Evolutionary conservation across 2,797 vertebrate genomes (phyloP), one percentile per base, ranked within the genome.

Genomic region (Neopelma chrysocephalum): DNA sequence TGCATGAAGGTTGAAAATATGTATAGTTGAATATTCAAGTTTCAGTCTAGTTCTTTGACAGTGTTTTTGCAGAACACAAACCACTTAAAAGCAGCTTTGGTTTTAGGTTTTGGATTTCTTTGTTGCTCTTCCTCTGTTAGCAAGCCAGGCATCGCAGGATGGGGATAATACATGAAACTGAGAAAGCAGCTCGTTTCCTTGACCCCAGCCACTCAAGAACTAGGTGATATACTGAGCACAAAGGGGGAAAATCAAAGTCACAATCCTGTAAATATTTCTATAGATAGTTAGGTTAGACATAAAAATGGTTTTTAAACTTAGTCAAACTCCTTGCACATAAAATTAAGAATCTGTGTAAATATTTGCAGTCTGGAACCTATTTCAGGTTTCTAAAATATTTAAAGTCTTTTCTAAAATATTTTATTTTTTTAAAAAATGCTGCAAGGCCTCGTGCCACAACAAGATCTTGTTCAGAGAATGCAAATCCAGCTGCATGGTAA

Each of bases 31-130:
- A 73, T 80, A 86, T 60, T 91, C 19, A 69, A 22, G 42, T 88
- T 95, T 78, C 69, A 60, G 68, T 80, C 48, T 47, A 25, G 87
- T 20, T 93, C 61, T 77, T 62, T 51, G 32, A 82, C 38, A 3
- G 15, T 48, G n/a, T 60, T 77, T 89, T 88, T 94, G 76, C 38
- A 80, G 76, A 92, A 77, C 0, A 0, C 42, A 77, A 71, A 58
- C 89, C 61, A 50, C 87, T 94, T 86, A 42, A 93, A 94, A 96
- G 69, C 57, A 81, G 79, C 42, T 81, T 90, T 80, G 45, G 69
- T 65, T 94, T 93, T 89, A 58, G 75, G 43, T 66, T 89, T 92
- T 92, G 78, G 47, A 79, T 97, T 94, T 94, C 47, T 31, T 11
- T 0, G 0, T 64, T 57, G 61, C 57, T 71, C 4, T 45, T 93